Conservation (phyloP, 2,888 invertebrate species). For the Osedax fenrisi region DNA sequence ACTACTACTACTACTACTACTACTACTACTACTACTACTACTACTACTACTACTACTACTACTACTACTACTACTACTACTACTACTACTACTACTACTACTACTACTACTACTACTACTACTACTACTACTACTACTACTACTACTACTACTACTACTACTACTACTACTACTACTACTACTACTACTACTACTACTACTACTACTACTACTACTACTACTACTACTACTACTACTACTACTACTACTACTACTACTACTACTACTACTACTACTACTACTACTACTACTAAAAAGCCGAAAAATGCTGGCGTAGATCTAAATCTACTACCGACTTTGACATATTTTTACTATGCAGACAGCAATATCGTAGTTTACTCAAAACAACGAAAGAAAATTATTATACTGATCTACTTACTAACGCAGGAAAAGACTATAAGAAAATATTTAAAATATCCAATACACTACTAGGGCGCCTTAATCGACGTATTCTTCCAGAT, state of each 20-base stretch:
- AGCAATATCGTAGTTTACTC: no score
- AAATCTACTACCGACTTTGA: no score
- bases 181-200: slow-evolving; percentile 31
- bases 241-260: no score
- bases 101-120: slow-evolving; percentile 34
- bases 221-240: slow-evolving; percentile 12
- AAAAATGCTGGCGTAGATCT: no score
- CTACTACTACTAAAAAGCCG: no score
- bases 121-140: slow-evolving; percentile 36
- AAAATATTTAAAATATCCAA: no score
- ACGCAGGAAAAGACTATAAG: no score
- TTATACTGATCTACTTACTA: no score
- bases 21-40: background rate
- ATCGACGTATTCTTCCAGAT: no score
- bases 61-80: background rate
- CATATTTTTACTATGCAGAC: no score
- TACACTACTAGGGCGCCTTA: no score
- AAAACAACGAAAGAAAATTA: no score
- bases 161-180: slow-evolving; percentile 30
- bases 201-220: slow-evolving; percentile 21
- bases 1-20: background rate
- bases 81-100: background rate
- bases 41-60: background rate
- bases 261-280: background rate
- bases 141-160: slow-evolving; percentile 34